Evolutionary conservation across 2,888 invertebrate species (phyloP).

Genomic region (Linnaemya vulpina): DNA sequence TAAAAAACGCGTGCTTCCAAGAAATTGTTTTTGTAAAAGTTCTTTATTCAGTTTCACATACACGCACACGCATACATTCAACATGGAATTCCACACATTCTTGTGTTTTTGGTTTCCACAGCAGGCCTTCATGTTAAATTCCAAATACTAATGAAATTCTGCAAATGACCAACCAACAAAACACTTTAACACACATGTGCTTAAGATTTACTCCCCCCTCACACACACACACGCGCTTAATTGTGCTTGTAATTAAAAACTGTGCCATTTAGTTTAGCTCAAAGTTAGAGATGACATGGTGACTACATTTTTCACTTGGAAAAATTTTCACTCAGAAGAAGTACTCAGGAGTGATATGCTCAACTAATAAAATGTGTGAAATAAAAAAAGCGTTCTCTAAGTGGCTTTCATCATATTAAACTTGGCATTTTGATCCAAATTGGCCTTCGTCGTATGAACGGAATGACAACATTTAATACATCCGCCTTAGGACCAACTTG

Average conservation of each 20-base stretch:
- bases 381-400: too few species aligned
- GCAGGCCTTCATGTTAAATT: slow-evolving; percentile 15
- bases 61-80: background rate
- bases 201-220: background rate
- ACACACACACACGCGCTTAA: slow-evolving; percentile 9
- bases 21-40: background rate
- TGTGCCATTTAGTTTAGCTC: slow-evolving; percentile 1
- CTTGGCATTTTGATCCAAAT: too few species aligned
- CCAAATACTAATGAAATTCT: slow-evolving; percentile 52
- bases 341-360: too few species aligned
- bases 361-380: too few species aligned
- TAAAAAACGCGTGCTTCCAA: background rate
- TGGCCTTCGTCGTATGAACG: too few species aligned
- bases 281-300: background rate
- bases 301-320: background rate
- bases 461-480: too few species aligned
- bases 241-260: slow-evolving; percentile 34
- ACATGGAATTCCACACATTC: background rate
- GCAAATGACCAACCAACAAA: slow-evolving; percentile 26
- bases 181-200: background rate
- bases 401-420: too few species aligned
- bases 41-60: background rate
- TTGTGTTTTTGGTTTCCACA: background rate
- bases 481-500: too few species aligned
- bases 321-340: background rate